Evolutionary conservation across 2,888 invertebrate genomes (phyloP), one percentile per base, ranked within the genome.

Genomic region (Lutraria lutraria): DNA sequence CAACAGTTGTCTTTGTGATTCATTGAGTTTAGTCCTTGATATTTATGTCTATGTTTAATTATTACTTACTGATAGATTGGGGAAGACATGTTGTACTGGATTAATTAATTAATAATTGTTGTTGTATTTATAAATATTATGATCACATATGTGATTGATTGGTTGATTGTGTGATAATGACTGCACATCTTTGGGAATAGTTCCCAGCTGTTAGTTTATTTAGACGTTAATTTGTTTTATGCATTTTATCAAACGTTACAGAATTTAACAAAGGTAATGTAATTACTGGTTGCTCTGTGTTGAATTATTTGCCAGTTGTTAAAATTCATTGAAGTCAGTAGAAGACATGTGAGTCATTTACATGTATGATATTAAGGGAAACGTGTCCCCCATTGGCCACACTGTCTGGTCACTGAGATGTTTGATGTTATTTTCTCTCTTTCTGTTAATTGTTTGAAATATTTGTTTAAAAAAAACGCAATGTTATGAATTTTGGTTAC

Each of bases 221-320:
- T 2, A 43, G 43, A 4, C n/a, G 25, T 25, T 25, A n/a, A 68
- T 68, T 68, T 25, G 25, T 25, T 68, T 25, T 68, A 8, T 68
- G 19, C n/a, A 25, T 25, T 25, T 25, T n/a, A 25, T 68, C 63
- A 68, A 68, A 43, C n/a, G 63, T 25, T 68, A 10, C n/a, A 10
- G 25, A 25, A 25, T n/a, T 68, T 68, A 25, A 25, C 25, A 68
- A 68, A 68, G 63, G 63, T 68, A 68, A 25, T 25, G 25, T 68
- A 25, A n/a, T 25, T 68, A 12, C 25, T 68, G n/a, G 63, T 3
- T 3, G 63, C 63, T 68, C 25, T n/a, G 25, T n/a, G n/a, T 60
- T 60, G 25, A 68, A 43, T 43, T 68, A 68, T 68, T 68, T 68
- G 63, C 63, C 25, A 68, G 63, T 68, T 68, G 25, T n/a, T n/a